Evolutionary conservation across 37 sponge, comb jelly and placozoan genomes (phyloP).

Genomic region (Eunapius fragilis): DNA sequence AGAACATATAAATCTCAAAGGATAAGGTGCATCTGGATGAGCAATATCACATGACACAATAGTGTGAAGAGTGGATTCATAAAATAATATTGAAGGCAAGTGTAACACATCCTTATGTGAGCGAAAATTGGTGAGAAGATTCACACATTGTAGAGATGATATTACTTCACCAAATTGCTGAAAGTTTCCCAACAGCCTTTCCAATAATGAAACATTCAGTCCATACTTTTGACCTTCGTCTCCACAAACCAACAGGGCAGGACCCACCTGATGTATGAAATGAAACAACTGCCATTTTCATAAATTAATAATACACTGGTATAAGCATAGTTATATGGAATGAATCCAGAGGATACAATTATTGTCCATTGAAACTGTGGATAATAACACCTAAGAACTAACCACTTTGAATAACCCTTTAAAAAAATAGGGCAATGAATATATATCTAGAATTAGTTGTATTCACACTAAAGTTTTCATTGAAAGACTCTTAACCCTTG

Average conservation of each 20-base stretch:
- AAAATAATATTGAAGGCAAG: conserved; percentile 56
- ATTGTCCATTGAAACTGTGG: too few relatives aligned
- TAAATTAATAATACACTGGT: neutral
- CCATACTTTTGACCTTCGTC: conserved; percentile 59
- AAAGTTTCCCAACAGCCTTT: conserved; percentile 44
- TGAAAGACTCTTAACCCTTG: too few relatives aligned
- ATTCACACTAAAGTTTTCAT: too few relatives aligned
- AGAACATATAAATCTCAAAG: conserved; percentile 68
- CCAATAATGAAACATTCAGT: conserved; percentile 54
- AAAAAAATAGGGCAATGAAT: too few relatives aligned
- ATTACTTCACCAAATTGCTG: neutral
- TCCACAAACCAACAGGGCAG: conserved; percentile 68
- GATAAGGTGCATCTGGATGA: conserved; percentile 43
- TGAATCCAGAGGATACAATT: too few relatives aligned
- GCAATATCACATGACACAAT: neutral
- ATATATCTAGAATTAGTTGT: too few relatives aligned
- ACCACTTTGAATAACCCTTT: too few relatives aligned
- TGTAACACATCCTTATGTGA: conserved; percentile 53
- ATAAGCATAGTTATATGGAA: too few relatives aligned
- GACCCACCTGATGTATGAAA: conserved; percentile 67
- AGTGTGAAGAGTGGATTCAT: conserved; percentile 28
- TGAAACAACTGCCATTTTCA: too few relatives aligned
- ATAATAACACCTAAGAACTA: too few relatives aligned
- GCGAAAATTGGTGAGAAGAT: conserved; percentile 59
- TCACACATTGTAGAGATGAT: neutral